Evolutionary conservation across 2,113 vertebrate species (phyloP).

Genomic region (Peromyscus polionotus): DNA sequence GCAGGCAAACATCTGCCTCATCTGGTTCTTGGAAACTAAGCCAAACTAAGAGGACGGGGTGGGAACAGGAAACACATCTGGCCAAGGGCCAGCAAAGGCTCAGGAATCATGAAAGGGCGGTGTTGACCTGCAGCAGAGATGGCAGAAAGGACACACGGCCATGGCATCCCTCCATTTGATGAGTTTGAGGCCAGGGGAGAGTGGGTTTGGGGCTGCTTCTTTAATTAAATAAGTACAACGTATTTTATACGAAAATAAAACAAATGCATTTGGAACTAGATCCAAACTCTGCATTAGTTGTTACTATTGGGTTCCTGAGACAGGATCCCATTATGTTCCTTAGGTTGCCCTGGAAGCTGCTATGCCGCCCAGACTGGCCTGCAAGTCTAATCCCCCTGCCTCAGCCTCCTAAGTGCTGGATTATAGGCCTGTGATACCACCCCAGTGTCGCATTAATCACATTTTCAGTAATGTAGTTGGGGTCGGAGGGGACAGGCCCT

Average conservation of each 20-base stretch:
- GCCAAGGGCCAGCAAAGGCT: background rate
- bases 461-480: background rate
- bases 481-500: background rate
- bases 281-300: background rate
- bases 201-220: too few species aligned
- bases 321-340: background rate
- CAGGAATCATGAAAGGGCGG: rapidly evolving
- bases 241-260: slow-evolving; percentile 20
- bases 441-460: background rate
- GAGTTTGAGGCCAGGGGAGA: background rate
- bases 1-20: background rate
- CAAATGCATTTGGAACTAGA: slow-evolving; percentile 13
- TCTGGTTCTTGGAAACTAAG: background rate
- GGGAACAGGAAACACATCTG: background rate
- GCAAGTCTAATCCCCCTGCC: background rate
- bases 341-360: background rate
- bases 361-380: too few species aligned
- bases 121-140: background rate
- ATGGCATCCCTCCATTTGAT: background rate
- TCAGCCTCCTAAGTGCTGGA: background rate
- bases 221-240: background rate
- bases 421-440: background rate
- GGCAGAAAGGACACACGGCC: background rate
- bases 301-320: background rate
- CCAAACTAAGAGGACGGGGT: background rate